phyloP scores from a whole-genome alignment of 2,797 vertebrate species.

The Tolypeutes matacus region DNA sequence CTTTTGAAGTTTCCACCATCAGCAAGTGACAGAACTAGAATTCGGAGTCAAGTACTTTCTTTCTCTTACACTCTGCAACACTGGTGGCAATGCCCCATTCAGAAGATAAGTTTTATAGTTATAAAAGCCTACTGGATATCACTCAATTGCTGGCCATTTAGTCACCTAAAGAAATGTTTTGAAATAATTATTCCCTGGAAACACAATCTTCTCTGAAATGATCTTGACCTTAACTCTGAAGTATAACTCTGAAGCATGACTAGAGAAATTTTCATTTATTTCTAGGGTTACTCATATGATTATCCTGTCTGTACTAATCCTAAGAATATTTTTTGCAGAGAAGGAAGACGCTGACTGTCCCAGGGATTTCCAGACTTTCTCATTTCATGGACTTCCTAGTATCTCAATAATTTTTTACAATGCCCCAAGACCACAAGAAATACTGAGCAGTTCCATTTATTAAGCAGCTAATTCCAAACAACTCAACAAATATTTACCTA shows the following conservation, averaged over 20 bases:
- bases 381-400: background rate
- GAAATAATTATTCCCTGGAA: conserved; percentile 40
- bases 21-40: background rate
- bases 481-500: background rate
- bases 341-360: background rate
- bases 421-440: background rate
- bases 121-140: background rate
- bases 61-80: background rate
- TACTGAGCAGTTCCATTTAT: background rate
- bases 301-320: background rate
- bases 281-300: background rate
- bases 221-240: background rate
- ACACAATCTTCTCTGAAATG: background rate
- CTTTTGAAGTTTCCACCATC: background rate
- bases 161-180: background rate
- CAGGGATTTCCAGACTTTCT: background rate
- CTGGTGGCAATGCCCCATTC: background rate
- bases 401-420: background rate
- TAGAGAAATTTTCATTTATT: background rate
- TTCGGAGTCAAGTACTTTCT: background rate
- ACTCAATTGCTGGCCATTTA: background rate
- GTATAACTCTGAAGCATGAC: background rate
- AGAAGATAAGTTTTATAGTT: background rate
- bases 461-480: background rate
- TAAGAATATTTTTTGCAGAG: background rate